Base-by-base conservation (phyloP, 2,797 vertebrate genomes). In the Odontamblyopus rebecca region DNA sequence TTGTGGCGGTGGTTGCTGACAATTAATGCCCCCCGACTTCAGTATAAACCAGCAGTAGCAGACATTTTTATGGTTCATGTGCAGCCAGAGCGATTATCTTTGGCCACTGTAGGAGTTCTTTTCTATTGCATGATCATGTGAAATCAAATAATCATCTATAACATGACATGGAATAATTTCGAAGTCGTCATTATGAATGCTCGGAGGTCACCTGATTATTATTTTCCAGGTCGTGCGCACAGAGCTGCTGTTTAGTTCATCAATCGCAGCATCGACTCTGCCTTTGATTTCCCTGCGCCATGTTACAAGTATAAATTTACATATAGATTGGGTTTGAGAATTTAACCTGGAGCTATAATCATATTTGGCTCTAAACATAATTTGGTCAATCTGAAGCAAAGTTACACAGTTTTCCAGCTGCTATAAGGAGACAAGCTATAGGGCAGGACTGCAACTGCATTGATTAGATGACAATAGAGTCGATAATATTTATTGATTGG, bases 291-390 rank as follows among this genome's bases (percentile, higher is more conserved):
- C 86, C 86, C 82, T 69, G 73, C 89, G 82, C 85, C 86, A 88
- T 83, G 89, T 91, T 89, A 91, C 84, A 71, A 83, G 86, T 80
- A 78, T 85, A 69, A 86, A 94, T 93, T 94, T 94, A 92, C 93
- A 94, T 94, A 93, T 94, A 94, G 91, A 94, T 94, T 94, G 92
- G 88, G 92, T 94, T 93, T 85, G 83, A 91, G 88, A 92, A 89
- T 93, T 93, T 92, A 93, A 92, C 90, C 92, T 88, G 85, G 83
- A 92, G 91, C 88, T 87, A 91, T 92, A 88, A 91, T 88, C 89
- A 91, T 92, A 91, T 93, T 94, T 93, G 85, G 78, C 86, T 86
- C 75, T 70, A 87, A 89, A 91, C 86, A 83, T 92, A 84, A 90
- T 91, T 91, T 86, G 91, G 85, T 91, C 93, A 87, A 92, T 89